These are phyloP conservation scores for Dicrurus megarhynchus DNA, from an alignment of 2,113 vertebrate genomes.

Conservation along the genomic window DNA sequence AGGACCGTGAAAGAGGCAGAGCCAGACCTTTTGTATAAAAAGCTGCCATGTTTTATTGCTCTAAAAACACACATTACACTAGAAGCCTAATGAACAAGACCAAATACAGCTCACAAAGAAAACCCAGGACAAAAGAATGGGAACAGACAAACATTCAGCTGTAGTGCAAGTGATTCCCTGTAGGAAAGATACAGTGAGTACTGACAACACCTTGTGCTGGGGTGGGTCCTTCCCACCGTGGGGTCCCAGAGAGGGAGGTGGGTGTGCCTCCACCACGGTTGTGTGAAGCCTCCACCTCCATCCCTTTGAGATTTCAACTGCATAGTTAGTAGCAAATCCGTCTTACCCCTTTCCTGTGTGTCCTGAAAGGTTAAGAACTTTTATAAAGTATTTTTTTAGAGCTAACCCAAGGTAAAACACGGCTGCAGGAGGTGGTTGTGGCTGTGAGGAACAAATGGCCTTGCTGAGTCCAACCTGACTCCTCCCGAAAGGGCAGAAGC, in stretches of 20 bases:
- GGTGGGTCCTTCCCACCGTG: not conserved
- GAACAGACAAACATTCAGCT: conserved; percentile 24
- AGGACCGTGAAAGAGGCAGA: conserved; percentile 7
- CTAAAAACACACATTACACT: not conserved
- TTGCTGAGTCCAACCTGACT: not conserved
- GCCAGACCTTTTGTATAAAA: not conserved
- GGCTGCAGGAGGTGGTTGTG: not conserved
- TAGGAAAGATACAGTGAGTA: not conserved
- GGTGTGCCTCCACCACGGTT: not conserved
- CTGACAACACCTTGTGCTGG: not conserved
- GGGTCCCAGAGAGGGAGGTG: not conserved
- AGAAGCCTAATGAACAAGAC: not conserved
- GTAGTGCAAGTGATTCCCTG: conserved; percentile 31
- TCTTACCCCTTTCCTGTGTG: not conserved
- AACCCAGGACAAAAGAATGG: not conserved
- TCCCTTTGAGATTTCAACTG: conserved; percentile 5
- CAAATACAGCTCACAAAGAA: not conserved
- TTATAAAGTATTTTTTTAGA: not conserved
- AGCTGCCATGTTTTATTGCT: conserved; percentile 54
- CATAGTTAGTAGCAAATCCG: conserved; percentile 18
- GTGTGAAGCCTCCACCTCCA: not conserved
- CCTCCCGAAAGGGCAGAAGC: not conserved
- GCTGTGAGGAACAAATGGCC: not conserved
- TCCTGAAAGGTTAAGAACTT: not conserved
- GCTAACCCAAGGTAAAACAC: not conserved